Percentiles rank a stretch among this genome's conserved stretches.
Evolutionary conservation across 2,797 vertebrate species (phyloP).

Genomic region (Phalanger gymnotis): DNA sequence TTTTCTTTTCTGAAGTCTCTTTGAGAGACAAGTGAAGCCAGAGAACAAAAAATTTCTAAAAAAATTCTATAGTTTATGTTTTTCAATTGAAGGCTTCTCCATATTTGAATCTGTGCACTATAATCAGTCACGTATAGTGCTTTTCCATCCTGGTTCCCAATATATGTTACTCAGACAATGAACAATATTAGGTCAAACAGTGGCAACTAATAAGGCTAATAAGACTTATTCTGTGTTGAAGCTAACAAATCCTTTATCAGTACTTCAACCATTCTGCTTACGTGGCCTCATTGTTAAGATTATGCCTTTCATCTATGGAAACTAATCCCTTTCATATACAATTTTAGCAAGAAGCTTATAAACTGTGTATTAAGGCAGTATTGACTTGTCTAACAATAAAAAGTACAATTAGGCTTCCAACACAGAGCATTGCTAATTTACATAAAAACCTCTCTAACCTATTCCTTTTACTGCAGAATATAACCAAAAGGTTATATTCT

Average conservation of each 20-base stretch:
- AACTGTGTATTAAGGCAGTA: constrained; percentile 89
- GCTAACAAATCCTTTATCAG: constrained; percentile 86
- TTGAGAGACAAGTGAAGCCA: constrained; percentile 45
- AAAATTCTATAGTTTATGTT: constrained; percentile 50
- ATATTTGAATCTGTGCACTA: constrained; percentile 69
- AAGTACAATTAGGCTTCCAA: constrained; percentile 89
- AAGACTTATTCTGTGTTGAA: constrained; percentile 84
- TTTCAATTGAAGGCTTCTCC: constrained; percentile 56
- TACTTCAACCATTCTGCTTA: constrained; percentile 86
- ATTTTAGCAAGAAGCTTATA: constrained; percentile 88
- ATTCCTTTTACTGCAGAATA: constrained; percentile 84
- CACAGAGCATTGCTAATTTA: constrained; percentile 86
- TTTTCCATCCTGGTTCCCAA: constrained; percentile 57
- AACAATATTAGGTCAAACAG: constrained; percentile 81
- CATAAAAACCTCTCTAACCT: constrained; percentile 88
- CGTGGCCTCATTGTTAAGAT: constrained; percentile 87
- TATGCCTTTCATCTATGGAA: constrained; percentile 87
- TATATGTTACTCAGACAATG: constrained; percentile 67
- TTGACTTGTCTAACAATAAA: constrained; percentile 90
- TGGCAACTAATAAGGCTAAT: constrained; percentile 84
- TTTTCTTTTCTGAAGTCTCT: constrained; percentile 26
- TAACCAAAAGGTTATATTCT: constrained; percentile 88
- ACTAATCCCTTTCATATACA: constrained; percentile 88
- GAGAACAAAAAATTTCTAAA: constrained; percentile 40
- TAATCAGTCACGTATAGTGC: constrained; percentile 55